These are phyloP conservation scores for Chrysochloris asiatica DNA, from an alignment of 2,113 vertebrate genomes.

Conservation along the genomic window DNA sequence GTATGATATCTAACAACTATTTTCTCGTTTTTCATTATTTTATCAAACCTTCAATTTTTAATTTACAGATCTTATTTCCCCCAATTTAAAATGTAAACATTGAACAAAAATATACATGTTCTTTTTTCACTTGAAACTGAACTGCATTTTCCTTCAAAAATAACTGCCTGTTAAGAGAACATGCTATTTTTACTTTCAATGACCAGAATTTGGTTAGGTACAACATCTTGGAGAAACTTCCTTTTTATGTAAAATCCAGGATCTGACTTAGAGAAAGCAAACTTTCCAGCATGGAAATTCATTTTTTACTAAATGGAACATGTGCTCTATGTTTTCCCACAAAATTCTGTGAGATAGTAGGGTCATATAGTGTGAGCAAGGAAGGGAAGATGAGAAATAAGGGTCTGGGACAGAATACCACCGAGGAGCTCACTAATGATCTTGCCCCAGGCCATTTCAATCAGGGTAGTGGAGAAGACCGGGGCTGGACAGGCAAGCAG, in stretches of 20 bases:
- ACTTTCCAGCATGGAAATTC: conserved; percentile 41
- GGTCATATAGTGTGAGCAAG: neutral
- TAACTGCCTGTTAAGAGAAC: neutral
- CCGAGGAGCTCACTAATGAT: neutral
- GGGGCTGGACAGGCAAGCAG: neutral
- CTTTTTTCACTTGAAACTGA: neutral
- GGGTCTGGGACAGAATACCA: neutral
- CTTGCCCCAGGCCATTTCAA: neutral
- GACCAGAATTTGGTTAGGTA: neutral
- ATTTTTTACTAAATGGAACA: neutral
- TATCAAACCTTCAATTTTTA: conserved; percentile 4
- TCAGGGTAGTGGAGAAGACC: too few relatives aligned
- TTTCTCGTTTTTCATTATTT: conserved; percentile 12
- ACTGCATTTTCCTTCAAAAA: conserved; percentile 32
- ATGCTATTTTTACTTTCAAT: conserved; percentile 51
- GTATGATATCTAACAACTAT: neutral
- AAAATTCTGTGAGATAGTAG: conserved; percentile 53
- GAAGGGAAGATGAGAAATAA: neutral
- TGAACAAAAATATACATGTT: neutral
- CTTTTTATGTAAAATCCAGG: conserved; percentile 53
- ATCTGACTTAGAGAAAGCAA: conserved; percentile 15
- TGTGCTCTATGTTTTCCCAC: conserved; percentile 30
- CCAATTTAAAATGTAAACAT: conserved; percentile 22
- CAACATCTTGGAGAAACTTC: conserved; percentile 36
- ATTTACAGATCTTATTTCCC: neutral